phyloP scores from a whole-genome alignment of 2,888 invertebrate genomes.

The Tachina grossa region DNA sequence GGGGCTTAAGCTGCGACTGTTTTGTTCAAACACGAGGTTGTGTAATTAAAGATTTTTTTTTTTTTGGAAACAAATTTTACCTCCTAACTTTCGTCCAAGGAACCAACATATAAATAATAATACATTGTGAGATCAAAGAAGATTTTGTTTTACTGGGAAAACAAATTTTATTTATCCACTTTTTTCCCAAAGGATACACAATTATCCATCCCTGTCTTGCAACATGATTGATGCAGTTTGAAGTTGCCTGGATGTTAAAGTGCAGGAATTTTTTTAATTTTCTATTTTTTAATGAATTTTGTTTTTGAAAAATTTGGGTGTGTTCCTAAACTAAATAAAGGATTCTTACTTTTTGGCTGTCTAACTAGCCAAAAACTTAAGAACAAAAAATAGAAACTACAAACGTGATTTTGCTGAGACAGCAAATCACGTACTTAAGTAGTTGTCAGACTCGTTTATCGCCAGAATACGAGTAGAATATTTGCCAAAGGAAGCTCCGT shows the following conservation, averaged over 20 bases:
- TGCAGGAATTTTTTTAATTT: neutral
- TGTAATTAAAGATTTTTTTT: too few species aligned
- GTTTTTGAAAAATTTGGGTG: constrained; percentile 18
- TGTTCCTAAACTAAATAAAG: constrained; percentile 54
- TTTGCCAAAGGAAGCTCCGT: neutral
- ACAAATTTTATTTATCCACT: too few species aligned
- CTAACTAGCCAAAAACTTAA: constrained; percentile 8
- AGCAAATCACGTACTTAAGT: neutral
- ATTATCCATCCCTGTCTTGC: constrained; percentile 16
- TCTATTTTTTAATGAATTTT: neutral
- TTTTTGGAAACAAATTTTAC: too few species aligned
- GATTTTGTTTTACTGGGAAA: too few species aligned
- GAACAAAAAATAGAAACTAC: constrained; percentile 1
- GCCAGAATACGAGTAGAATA: neutral
- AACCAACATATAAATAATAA: too few species aligned
- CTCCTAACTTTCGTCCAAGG: too few species aligned
- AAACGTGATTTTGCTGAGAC: constrained; percentile 45
- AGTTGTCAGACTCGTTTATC: neutral
- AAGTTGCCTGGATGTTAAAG: neutral
- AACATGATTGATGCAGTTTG: constrained; percentile 26
- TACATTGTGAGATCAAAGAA: too few species aligned
- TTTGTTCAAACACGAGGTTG: too few species aligned
- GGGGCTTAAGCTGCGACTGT: too few species aligned
- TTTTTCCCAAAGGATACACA: neutral
- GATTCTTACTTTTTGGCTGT: constrained; percentile 25